A percentile compares a stretch with the other conserved stretches of the same genome.
Evolutionary conservation across 2,113 vertebrate species (phyloP).

Genomic region (Phaethon lepturus): DNA sequence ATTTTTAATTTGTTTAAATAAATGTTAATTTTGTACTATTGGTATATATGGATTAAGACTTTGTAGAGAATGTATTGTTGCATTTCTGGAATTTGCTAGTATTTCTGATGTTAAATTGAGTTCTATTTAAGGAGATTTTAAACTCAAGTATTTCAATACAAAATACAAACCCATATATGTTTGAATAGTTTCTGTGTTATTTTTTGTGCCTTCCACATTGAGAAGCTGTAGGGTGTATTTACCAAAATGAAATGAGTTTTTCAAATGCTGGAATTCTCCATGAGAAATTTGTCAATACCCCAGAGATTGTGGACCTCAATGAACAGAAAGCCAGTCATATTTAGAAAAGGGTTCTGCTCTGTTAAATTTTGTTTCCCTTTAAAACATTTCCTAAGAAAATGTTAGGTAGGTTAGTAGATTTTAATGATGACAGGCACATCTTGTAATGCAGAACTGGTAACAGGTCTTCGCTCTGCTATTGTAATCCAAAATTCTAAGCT

Average conservation of each 20-base stretch:
- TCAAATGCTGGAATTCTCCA: background rate
- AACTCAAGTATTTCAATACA: background rate
- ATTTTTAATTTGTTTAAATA: background rate
- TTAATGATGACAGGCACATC: background rate
- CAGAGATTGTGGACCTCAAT: background rate
- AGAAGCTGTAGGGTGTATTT: background rate
- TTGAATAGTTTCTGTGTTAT: background rate
- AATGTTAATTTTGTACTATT: background rate
- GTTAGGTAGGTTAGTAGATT: background rate
- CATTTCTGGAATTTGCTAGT: background rate
- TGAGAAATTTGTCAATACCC: background rate
- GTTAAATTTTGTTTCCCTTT: background rate
- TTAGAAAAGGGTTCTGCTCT: background rate
- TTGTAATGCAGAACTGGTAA: background rate
- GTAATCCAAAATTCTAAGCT: background rate
- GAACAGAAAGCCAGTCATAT: background rate
- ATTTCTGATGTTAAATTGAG: background rate
- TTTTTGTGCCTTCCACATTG: background rate
- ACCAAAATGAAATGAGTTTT: background rate
- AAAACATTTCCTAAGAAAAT: background rate
- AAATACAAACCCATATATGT: background rate
- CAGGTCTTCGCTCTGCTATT: background rate
- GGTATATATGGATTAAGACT: background rate
- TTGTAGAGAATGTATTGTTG: background rate
- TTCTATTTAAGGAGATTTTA: background rate